Evolutionary conservation across 2,888 invertebrate species (phyloP).

Genomic region (Terebella lapidaria): DNA sequence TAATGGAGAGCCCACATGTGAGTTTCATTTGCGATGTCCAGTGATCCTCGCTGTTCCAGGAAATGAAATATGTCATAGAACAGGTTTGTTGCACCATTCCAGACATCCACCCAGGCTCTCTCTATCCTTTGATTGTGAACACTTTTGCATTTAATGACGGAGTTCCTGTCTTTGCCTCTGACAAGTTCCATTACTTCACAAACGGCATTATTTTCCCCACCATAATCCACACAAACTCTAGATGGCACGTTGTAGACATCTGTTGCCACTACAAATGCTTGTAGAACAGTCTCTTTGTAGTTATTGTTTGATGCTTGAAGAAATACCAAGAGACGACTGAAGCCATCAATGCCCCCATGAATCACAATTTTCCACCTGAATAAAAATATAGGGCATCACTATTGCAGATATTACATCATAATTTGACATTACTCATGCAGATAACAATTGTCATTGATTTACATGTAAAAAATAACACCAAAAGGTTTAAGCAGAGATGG

Average conservation of each 20-base stretch:
- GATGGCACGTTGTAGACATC: slow-evolving; percentile 1
- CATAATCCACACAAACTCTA: slow-evolving; percentile 5
- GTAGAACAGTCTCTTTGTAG: neutral
- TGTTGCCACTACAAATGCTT: neutral
- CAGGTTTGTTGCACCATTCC: neutral
- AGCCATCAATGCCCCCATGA: slow-evolving; percentile 7
- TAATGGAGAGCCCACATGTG: neutral
- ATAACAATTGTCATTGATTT: too few species aligned
- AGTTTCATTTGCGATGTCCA: neutral
- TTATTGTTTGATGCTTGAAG: neutral
- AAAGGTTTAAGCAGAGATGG: too few species aligned
- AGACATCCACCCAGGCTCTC: neutral
- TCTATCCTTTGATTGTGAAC: slow-evolving; percentile 6
- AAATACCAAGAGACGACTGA: neutral
- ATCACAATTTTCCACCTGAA: slow-evolving; percentile 6
- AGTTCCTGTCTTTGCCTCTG: neutral
- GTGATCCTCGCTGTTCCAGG: neutral
- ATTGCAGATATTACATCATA: too few species aligned
- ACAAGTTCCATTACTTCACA: neutral
- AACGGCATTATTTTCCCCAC: slow-evolving; percentile 5
- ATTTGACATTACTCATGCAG: too few species aligned
- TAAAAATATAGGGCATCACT: too few species aligned
- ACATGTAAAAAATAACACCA: too few species aligned
- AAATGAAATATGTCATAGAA: neutral
- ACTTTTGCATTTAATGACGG: neutral